Percentiles rank a stretch among this genome's conserved stretches.
phyloP scores from a whole-genome alignment of 2,113 vertebrate genomes.

The Puntigrus tetrazona region DNA sequence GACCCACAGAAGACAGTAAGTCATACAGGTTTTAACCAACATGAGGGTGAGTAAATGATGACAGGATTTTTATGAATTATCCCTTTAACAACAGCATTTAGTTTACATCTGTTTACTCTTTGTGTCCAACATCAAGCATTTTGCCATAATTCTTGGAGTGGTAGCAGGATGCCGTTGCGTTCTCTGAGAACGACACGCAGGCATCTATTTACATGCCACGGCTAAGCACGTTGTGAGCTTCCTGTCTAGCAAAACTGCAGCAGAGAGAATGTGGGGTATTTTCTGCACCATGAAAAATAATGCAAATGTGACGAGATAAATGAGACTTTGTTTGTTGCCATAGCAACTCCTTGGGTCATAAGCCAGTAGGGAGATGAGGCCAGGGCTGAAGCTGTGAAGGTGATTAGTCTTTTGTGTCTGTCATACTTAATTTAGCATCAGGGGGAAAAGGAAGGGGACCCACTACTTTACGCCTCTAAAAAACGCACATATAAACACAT shows the following conservation, averaged over 20 bases:
- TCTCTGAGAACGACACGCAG: background rate
- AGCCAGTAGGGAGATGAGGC: constrained; percentile 83
- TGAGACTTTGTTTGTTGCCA: constrained; percentile 88
- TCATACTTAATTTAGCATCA: constrained; percentile 88
- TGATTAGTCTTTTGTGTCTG: constrained; percentile 90
- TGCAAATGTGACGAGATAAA: constrained; percentile 81
- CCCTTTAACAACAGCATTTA: constrained; percentile 16
- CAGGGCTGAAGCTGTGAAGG: constrained; percentile 83
- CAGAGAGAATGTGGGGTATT: constrained; percentile 42
- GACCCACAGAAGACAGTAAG: background rate
- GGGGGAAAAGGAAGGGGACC: constrained; percentile 12
- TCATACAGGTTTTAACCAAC: background rate
- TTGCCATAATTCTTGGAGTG: constrained; percentile 33
- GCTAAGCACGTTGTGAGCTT: constrained; percentile 26
- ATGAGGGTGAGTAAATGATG: constrained; percentile 50
- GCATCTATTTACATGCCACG: constrained; percentile 23
- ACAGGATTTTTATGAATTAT: background rate
- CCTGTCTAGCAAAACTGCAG: constrained; percentile 26
- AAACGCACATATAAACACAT: constrained; percentile 25
- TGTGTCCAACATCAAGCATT: background rate
- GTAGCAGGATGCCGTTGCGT: background rate
- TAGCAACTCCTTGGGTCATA: constrained; percentile 86
- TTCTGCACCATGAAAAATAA: constrained; percentile 54
- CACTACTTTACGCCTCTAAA: constrained; percentile 44
- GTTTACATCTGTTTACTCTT: constrained; percentile 48